Conservation (phyloP, 2,888 invertebrate species). For the Drosophila nigricruria region DNA sequence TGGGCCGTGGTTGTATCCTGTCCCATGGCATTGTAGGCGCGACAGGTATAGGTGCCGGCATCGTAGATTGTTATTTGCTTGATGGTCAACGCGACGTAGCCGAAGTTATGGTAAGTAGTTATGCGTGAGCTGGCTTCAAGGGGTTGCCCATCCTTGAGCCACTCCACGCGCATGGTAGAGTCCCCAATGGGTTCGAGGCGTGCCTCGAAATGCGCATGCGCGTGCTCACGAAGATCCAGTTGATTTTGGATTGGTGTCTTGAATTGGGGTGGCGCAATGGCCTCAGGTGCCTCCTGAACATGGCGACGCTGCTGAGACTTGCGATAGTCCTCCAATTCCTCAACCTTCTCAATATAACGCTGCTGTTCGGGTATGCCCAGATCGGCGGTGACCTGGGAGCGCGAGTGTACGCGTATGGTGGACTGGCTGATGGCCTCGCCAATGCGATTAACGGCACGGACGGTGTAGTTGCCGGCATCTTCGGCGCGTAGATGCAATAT, state of each 20-base stretch:
- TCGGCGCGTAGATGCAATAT: constrained; percentile 99
- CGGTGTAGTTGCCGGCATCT: constrained; percentile 98
- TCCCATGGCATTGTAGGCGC: constrained; percentile 94
- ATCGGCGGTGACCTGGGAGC: constrained; percentile 94
- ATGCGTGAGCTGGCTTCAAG: constrained; percentile 97
- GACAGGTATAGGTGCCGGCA: constrained; percentile 94
- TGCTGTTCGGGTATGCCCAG: constrained; percentile 95
- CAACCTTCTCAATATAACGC: constrained; percentile 95
- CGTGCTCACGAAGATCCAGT: constrained; percentile 94
- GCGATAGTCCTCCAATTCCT: constrained; percentile 95
- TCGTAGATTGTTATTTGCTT: constrained; percentile 96
- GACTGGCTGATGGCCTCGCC: constrained; percentile 96
- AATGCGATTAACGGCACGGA: constrained; percentile 94
- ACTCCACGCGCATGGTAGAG: constrained; percentile 94
- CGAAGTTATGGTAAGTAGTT: constrained; percentile 97
- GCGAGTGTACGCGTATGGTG: constrained; percentile 90
- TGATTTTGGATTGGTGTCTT: constrained; percentile 96
- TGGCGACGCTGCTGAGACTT: constrained; percentile 91
- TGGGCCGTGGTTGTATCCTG: constrained; percentile 93
- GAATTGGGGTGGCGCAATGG: constrained; percentile 93
- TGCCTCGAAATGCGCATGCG: constrained; percentile 98
- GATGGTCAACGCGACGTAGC: constrained; percentile 97
- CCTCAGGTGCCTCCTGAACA: constrained; percentile 92
- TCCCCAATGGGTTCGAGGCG: constrained; percentile 97
- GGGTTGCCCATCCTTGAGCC: constrained; percentile 95